Conservation (phyloP, 2,113 vertebrate genomes). For the Cephalopterus ornatus region DNA sequence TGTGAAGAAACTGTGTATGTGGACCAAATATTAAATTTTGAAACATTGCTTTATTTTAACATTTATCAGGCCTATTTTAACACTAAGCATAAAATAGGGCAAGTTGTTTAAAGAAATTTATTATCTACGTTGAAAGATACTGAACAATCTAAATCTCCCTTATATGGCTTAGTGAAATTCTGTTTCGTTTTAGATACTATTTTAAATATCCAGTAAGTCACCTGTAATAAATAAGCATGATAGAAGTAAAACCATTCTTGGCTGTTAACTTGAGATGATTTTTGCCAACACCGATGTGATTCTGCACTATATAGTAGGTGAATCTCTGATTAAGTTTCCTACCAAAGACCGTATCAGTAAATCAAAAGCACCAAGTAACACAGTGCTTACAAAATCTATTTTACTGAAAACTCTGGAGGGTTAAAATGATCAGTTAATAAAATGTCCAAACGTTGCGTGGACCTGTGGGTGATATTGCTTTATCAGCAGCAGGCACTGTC, state of each 20-base stretch:
- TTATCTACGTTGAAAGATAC: not conserved
- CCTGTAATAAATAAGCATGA: not conserved
- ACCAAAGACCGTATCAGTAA: not conserved
- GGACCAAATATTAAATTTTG: not conserved
- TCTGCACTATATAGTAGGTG: not conserved
- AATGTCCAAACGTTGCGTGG: not conserved
- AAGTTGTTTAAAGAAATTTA: not conserved
- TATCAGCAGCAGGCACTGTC: slow-evolving; percentile 24
- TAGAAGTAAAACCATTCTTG: not conserved
- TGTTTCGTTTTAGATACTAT: not conserved
- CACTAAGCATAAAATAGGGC: not conserved
- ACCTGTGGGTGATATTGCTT: slow-evolving; percentile 20
- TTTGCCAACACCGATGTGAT: not conserved
- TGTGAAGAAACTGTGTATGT: not conserved
- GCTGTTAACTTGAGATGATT: not conserved
- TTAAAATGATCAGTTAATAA: slow-evolving; percentile 33
- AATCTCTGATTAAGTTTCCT: not conserved
- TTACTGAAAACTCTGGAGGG: slow-evolving; percentile 25
- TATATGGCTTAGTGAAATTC: not conserved
- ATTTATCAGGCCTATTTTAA: not conserved
- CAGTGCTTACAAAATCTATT: not conserved
- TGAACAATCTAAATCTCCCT: not conserved
- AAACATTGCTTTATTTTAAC: not conserved
- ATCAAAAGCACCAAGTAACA: slow-evolving; percentile 18
- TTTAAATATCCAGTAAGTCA: not conserved